phyloP scores from a whole-genome alignment of 2,797 vertebrate genomes.

The Sebastes itinus region DNA sequence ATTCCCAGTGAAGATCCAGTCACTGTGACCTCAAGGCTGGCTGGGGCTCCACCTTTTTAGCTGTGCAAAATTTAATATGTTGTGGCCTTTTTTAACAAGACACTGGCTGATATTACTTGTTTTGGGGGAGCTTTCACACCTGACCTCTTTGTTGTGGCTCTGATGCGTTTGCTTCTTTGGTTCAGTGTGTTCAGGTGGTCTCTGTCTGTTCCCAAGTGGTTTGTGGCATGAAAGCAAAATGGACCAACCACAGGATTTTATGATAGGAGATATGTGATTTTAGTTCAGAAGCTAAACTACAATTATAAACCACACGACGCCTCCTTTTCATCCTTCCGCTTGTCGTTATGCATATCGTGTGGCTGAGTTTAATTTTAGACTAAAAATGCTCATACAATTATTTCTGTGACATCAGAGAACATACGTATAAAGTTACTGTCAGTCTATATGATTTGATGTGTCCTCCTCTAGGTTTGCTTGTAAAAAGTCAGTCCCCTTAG shows the following conservation, averaged over 20 bases:
- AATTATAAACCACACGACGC: not conserved
- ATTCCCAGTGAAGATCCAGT: conserved; percentile 22
- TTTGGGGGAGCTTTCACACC: not conserved
- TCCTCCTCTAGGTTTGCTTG: no score
- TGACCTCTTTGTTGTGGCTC: not conserved
- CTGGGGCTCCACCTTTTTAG: not conserved
- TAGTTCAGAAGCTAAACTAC: not conserved
- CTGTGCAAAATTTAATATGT: not conserved
- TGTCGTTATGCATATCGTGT: not conserved
- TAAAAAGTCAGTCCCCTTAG: no score
- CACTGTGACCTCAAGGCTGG: not conserved
- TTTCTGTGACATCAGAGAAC: no score
- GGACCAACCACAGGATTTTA: not conserved
- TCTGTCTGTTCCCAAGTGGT: not conserved
- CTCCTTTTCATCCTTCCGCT: not conserved
- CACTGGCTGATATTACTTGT: not conserved
- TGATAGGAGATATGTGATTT: not conserved
- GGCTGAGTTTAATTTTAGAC: not conserved
- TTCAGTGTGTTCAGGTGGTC: not conserved
- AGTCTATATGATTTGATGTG: no score
- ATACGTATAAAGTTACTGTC: no score
- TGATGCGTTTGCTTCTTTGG: no score
- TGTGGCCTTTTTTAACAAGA: not conserved
- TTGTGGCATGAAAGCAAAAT: not conserved
- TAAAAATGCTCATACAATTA: not conserved